These are phyloP conservation scores for Atherinosoma microstoma DNA, from an alignment of 2,797 vertebrate species.

Conservation along the genomic window DNA sequence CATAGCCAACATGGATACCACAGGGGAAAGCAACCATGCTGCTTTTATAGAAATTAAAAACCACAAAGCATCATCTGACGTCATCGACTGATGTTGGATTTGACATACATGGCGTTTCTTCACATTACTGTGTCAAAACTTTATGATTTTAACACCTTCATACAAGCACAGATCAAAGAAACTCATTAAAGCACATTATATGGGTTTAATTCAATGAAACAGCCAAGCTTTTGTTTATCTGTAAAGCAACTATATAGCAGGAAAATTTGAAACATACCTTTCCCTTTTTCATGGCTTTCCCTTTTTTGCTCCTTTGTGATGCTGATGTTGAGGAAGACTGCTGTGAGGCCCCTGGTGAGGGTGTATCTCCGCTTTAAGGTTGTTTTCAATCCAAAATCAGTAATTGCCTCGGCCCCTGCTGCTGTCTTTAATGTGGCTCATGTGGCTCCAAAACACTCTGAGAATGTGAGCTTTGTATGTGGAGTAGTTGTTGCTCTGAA, in stretches of 20 bases:
- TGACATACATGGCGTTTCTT: neutral
- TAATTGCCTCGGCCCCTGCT: neutral
- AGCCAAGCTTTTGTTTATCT: neutral
- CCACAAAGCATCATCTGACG: neutral
- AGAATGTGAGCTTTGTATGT: slow-evolving; percentile 15
- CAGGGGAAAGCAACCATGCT: neutral
- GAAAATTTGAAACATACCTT: slow-evolving; percentile 74
- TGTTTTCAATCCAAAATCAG: slow-evolving; percentile 20
- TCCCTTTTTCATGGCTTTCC: slow-evolving; percentile 78
- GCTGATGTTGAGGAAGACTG: slow-evolving; percentile 9
- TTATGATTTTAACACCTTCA: neutral
- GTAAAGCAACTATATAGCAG: neutral
- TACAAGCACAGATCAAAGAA: neutral
- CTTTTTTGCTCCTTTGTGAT: slow-evolving; percentile 18
- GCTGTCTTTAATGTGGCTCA: neutral
- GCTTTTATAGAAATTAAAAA: neutral
- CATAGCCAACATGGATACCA: neutral
- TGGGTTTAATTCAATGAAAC: neutral
- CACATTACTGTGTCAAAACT: neutral
- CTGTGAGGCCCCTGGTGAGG: neutral
- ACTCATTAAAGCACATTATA: neutral
- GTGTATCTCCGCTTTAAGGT: neutral
- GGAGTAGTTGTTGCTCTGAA: slow-evolving; percentile 52
- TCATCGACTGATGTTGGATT: slow-evolving; percentile 2
- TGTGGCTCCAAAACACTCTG: slow-evolving; percentile 23